phyloP scores from a whole-genome alignment of 2,113 vertebrate genomes.

The Uria aalge region DNA sequence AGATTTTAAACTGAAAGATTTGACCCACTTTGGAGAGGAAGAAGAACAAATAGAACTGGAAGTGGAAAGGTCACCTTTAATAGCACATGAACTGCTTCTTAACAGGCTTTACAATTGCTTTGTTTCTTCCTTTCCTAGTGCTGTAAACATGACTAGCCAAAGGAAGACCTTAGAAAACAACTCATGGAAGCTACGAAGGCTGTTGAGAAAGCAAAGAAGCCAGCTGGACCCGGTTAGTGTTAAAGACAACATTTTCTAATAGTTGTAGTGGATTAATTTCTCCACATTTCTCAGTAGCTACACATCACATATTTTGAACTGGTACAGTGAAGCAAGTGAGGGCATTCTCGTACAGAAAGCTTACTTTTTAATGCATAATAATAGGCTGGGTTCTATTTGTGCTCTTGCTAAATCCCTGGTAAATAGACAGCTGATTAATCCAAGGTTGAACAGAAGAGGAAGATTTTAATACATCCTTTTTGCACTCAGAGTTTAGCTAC shows the following conservation, averaged over 20 bases:
- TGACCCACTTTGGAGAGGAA: slow-evolving; percentile 59
- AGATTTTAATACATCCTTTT: not conserved
- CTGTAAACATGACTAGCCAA: slow-evolving; percentile 78
- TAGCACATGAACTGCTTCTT: slow-evolving; percentile 60
- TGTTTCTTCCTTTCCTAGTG: slow-evolving; percentile 82
- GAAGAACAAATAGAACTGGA: slow-evolving; percentile 80
- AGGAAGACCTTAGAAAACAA: slow-evolving; percentile 80
- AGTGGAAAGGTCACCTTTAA: slow-evolving; percentile 76
- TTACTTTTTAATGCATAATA: slow-evolving; percentile 9
- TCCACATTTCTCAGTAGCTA: not conserved
- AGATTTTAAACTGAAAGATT: slow-evolving; percentile 70
- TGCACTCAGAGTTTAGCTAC: not conserved
- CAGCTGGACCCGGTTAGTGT: slow-evolving; percentile 75
- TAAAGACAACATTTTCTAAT: slow-evolving; percentile 9
- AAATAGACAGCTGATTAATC: not conserved
- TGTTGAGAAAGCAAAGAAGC: slow-evolving; percentile 82
- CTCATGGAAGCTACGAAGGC: slow-evolving; percentile 85
- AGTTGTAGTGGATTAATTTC: not conserved
- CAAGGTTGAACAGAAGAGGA: not conserved
- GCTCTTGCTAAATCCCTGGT: not conserved
- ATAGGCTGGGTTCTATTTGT: not conserved
- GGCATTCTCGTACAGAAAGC: not conserved
- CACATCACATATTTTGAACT: not conserved
- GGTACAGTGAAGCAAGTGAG: not conserved
- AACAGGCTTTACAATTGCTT: slow-evolving; percentile 79